Conservation (phyloP, 2,888 invertebrate species). For the Caenorhabditis sp. region DNA sequence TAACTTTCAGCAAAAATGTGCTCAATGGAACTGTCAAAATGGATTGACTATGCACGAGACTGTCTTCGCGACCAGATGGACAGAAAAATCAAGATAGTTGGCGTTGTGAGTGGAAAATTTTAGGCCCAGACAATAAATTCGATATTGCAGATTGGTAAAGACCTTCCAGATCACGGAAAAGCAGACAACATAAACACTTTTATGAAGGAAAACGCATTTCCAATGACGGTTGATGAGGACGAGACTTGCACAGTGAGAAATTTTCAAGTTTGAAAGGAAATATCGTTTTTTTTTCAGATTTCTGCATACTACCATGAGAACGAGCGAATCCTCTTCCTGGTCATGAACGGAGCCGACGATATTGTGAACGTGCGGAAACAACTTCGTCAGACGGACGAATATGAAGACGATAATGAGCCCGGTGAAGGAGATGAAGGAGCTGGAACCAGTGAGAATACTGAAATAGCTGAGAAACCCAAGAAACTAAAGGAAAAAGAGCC, state of each 20-base stretch:
- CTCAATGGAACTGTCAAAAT: constrained; percentile 30
- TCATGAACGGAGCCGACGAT: constrained; percentile 46
- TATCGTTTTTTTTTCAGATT: constrained; percentile 32
- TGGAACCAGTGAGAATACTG: constrained; percentile 3
- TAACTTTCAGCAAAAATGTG: no score
- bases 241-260: constrained; percentile 26
- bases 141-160: constrained; percentile 60
- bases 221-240: neutral
- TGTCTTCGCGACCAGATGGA: neutral
- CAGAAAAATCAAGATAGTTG: constrained; percentile 45
- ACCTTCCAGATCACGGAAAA: constrained; percentile 57
- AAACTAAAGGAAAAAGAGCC: no score
- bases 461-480: no score
- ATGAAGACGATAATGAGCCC: no score
- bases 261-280: neutral
- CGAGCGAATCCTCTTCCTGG: constrained; percentile 41
- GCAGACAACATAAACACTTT: constrained; percentile 48
- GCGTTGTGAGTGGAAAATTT: constrained; percentile 28
- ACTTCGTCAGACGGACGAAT: no score
- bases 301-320: constrained; percentile 39
- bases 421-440: no score
- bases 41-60: constrained; percentile 9
- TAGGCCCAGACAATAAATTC: no score
- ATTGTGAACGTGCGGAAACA: constrained; percentile 27
- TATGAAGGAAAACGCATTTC: constrained; percentile 38